phyloP scores from a whole-genome alignment of 2,113 vertebrate genomes.

The Smithornis capensis region DNA sequence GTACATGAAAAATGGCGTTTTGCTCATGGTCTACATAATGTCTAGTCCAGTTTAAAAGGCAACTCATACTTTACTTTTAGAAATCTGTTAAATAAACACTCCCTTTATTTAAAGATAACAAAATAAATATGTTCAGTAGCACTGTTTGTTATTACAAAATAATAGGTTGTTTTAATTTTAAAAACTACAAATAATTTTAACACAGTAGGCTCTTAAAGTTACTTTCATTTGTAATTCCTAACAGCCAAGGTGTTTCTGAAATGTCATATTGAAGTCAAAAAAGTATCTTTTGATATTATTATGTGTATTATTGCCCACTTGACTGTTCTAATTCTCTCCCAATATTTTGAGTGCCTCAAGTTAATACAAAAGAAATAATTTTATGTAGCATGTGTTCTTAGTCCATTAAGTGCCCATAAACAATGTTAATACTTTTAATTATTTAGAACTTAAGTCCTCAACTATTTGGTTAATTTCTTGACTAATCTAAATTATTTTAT shows the following conservation, averaged over 20 bases:
- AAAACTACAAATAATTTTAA: background rate
- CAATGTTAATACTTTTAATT: background rate
- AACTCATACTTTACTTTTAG: background rate
- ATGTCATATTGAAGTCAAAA: background rate
- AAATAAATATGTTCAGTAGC: background rate
- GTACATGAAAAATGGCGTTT: background rate
- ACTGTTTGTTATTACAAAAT: background rate
- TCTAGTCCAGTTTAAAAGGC: background rate
- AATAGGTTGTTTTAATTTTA: background rate
- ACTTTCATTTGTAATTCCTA: background rate
- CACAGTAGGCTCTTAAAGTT: background rate
- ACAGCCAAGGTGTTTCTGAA: background rate
- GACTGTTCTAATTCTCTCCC: background rate
- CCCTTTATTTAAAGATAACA: background rate
- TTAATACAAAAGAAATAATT: background rate
- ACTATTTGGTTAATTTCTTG: background rate
- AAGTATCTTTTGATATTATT: background rate
- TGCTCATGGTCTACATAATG: background rate
- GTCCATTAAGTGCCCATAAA: background rate
- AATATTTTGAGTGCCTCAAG: background rate
- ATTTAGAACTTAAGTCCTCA: background rate
- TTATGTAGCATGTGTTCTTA: background rate
- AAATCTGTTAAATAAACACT: background rate
- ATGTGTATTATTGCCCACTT: background rate
- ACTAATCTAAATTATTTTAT: background rate